Evolutionary conservation across 1,140 invertebrate species (phyloP), one percentile per base, ranked within the genome.

Genomic region (Scaptomyza hsui): DNA sequence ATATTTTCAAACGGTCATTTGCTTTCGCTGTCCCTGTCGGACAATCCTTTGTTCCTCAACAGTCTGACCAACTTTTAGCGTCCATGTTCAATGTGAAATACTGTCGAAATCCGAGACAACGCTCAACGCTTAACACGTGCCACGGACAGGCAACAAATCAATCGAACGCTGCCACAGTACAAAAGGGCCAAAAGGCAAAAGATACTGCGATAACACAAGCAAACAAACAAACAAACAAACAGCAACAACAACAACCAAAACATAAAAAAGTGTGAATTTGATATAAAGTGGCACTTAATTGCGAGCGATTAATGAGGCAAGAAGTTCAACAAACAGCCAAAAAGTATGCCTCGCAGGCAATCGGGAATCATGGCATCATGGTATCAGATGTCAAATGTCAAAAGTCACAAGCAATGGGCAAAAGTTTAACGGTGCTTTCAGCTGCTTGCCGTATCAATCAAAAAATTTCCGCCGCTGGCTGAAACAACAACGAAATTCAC

Each of bases 251-350:
- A 39, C 15, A 44, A 53, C 12, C 9, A 48, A 41, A 48, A 37
- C 26, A 29, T 35, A 9, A 63, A 62, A 57, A 61, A 80, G 76
- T 85, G 76, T 76, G 68, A 80, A 80, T 63, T 80, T 73, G 37
- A 78, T 52, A 73, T 80, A 86, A 86, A 80, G 77, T 85, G 81
- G 73, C 81, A 77, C 80, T 85, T 85, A 85, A 86, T 85, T 86
- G 81, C 81, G 56, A 77, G 61, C 80, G 81, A 85, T 85, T 85
- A 85, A 85, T 85, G 81, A 86, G 78, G 68, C 69, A 86, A 85
- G 81, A 86, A 80, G 86, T 78, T 53, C 57, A 59, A 70, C 56
- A 60, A 56, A 55, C 44, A 56, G 37, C 26, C 12, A 44, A 41
- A 18, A 71, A 16, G 49, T 51, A 45, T 29, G 7, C 37, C 19